These are phyloP conservation scores for Leptoclinus maculatus DNA, from an alignment of 2,797 vertebrate species.

Conservation along the genomic window DNA sequence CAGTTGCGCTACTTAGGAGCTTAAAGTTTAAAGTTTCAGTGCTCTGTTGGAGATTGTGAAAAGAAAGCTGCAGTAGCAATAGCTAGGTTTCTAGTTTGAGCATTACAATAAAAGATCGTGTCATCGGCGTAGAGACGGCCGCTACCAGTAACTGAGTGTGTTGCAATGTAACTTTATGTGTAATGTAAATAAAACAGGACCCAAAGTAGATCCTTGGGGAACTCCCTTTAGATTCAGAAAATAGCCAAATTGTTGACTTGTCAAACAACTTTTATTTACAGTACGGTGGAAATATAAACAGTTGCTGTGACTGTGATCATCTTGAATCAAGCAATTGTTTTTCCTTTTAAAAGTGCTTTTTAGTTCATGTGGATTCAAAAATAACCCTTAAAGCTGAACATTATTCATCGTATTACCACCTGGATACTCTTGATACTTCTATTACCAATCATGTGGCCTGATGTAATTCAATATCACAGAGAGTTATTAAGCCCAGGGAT, in stretches of 20 bases:
- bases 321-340: background rate
- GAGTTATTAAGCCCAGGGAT: background rate
- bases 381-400: background rate
- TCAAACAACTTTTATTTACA: background rate
- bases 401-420: background rate
- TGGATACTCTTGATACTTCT: background rate
- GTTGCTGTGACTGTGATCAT: background rate
- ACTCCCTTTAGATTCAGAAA: background rate
- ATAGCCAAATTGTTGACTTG: background rate
- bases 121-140: background rate
- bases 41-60: background rate
- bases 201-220: background rate
- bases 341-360: background rate
- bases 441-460: background rate
- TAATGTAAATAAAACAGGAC: background rate
- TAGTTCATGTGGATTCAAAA: background rate
- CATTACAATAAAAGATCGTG: background rate
- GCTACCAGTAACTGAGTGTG: background rate
- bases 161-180: background rate
- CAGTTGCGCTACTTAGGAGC: background rate
- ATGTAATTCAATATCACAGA: background rate
- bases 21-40: background rate
- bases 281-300: background rate
- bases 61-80: background rate
- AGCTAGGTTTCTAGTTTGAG: background rate